Conservation (phyloP, 2,888 invertebrate genomes). For the Ferdinandea cuprea region DNA sequence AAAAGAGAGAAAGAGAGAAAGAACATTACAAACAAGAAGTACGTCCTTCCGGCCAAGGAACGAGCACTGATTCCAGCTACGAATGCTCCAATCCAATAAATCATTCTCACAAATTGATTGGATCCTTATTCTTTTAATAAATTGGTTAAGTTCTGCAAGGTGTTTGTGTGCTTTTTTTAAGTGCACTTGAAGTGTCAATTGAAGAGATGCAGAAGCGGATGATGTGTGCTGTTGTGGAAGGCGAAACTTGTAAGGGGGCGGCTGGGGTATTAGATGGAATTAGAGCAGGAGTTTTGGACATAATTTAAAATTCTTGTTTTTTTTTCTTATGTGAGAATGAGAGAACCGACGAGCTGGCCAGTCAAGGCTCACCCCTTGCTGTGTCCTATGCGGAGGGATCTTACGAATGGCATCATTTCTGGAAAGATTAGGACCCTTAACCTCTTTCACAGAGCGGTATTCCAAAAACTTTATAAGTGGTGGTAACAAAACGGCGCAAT, state of each 20-base stretch:
- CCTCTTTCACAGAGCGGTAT: too few relatives aligned
- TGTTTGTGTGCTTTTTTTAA: background rate
- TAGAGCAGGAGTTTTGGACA: too few relatives aligned
- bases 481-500: too few relatives aligned
- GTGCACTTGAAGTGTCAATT: background rate
- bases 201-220: background rate
- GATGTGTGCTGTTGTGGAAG: background rate
- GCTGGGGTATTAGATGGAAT: background rate
- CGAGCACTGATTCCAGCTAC: background rate
- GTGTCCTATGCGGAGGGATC: too few relatives aligned
- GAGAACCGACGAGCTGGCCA: too few relatives aligned
- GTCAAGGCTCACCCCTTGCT: too few relatives aligned
- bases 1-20: too few relatives aligned
- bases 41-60: constrained; percentile 23
- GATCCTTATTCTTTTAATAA: constrained; percentile 34
- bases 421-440: too few relatives aligned
- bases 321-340: too few relatives aligned
- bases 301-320: too few relatives aligned
- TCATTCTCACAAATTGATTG: constrained; percentile 55
- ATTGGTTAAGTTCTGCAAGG: background rate
- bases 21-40: constrained; percentile 1
- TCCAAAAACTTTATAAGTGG: too few relatives aligned
- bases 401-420: too few relatives aligned
- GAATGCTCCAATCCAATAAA: constrained; percentile 42
- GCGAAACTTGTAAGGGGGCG: background rate